Conservation (phyloP, 2,888 invertebrate genomes). For the Fragum whitleyi region DNA sequence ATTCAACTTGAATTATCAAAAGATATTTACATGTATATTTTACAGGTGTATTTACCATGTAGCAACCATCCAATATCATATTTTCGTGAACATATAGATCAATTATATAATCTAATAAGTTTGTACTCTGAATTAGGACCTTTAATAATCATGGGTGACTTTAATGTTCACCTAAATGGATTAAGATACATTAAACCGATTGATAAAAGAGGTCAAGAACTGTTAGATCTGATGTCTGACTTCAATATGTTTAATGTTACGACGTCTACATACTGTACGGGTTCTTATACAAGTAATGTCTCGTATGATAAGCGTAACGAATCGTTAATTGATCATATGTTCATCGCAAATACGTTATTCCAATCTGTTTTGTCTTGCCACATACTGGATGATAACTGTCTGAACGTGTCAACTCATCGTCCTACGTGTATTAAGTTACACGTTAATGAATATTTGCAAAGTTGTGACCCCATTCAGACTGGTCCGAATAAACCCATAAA, state of each 20-base stretch:
- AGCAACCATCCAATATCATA: not conserved
- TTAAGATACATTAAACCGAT: not conserved
- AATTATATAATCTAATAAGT: not conserved
- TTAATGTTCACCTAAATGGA: conserved; percentile 1
- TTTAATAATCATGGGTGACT: not conserved
- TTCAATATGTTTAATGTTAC: not conserved
- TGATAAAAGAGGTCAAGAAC: not conserved
- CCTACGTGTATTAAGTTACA: not conserved
- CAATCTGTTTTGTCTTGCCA: not conserved
- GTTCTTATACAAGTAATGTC: not conserved
- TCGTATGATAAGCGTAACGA: not conserved
- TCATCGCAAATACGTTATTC: not conserved
- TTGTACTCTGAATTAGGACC: not conserved
- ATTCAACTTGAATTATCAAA: not conserved
- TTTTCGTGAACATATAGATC: not conserved
- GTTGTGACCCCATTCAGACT: not conserved
- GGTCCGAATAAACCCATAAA: not conserved
- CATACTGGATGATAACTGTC: conserved; percentile 10
- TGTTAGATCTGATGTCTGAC: not conserved
- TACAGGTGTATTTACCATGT: not conserved
- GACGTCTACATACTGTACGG: not conserved
- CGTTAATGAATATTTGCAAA: not conserved
- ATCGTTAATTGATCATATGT: not conserved
- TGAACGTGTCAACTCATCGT: not conserved
- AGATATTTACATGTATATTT: not conserved